These are phyloP conservation scores for Pachydiplax longipennis DNA, from an alignment of 2,888 invertebrate species.

Conservation along the genomic window DNA sequence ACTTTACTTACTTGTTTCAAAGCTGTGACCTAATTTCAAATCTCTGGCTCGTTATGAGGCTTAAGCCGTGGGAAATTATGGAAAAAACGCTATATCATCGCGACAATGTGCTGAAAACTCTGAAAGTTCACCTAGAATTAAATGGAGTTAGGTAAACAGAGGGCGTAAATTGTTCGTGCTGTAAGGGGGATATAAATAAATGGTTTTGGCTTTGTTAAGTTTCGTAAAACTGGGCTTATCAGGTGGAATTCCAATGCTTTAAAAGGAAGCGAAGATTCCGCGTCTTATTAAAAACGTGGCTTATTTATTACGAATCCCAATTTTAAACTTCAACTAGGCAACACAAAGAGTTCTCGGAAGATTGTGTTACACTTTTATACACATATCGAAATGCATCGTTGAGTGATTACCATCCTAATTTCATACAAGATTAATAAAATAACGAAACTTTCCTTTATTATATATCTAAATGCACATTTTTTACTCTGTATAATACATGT, in stretches of 20 bases:
- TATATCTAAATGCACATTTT: no score
- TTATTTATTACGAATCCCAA: no score
- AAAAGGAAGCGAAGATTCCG: not conserved
- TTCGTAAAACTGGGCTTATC: no score
- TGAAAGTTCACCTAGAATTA: constrained; percentile 18
- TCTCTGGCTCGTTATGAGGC: not conserved
- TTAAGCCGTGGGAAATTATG: not conserved
- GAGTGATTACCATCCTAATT: no score
- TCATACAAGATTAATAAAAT: no score
- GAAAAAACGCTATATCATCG: not conserved
- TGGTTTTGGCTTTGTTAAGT: not conserved
- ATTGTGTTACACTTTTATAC: no score
- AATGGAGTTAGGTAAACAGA: constrained; percentile 5
- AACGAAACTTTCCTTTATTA: no score
- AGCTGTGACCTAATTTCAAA: constrained; percentile 28
- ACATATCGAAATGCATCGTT: no score
- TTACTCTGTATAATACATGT: no score
- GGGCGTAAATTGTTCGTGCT: not conserved
- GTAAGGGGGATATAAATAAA: not conserved
- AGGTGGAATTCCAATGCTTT: not conserved
- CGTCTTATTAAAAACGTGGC: no score
- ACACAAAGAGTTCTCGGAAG: no score
- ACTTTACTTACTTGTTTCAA: constrained; percentile 8
- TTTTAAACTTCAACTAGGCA: no score
- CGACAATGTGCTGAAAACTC: constrained; percentile 14